Evolutionary conservation across 2,113 vertebrate genomes (phyloP).

Genomic region (rabbit (Oryctolagus cuniculus)): mOryCun1.1 NC_091432.1:235393501-235394000

Average conservation of each 20-base stretch:
- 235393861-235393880: neutral
- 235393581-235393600: fast-evolving
- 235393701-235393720: conserved; percentile 74
- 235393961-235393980: neutral
- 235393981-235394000: neutral
- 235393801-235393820: neutral
- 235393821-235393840: fast-evolving
- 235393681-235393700: conserved; percentile 78
- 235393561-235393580: neutral
- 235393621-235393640: fast-evolving
- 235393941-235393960: neutral
- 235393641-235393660: neutral
- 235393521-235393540: neutral
- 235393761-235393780: neutral
- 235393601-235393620: no score
- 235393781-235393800: no score
- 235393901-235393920: neutral
- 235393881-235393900: fast-evolving
- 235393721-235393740: neutral
- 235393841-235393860: neutral
- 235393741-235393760: conserved; percentile 75
- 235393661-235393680: conserved; percentile 62
- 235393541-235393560: neutral
- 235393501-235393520: neutral
- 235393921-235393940: neutral